A percentile compares a stretch with the other conserved stretches of the same genome.
phyloP scores from a whole-genome alignment of 2,888 invertebrate genomes.

The Cataglyphis albicans region DNA sequence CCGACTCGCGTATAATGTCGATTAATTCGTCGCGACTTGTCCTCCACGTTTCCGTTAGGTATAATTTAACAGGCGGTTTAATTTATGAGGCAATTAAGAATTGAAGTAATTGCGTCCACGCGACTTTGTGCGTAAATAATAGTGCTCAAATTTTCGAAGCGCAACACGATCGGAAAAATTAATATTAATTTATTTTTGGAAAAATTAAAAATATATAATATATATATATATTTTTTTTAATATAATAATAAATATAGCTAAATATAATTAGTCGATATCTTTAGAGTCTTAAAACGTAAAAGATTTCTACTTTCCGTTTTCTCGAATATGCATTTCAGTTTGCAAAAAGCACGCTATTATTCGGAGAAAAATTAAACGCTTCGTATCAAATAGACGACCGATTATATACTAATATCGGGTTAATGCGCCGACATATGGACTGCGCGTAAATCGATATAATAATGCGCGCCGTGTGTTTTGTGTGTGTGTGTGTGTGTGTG shows the following conservation, averaged over 20 bases:
- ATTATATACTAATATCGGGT: neutral
- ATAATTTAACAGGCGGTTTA: slow-evolving; percentile 18
- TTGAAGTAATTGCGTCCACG: slow-evolving; percentile 14
- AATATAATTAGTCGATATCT: too few relatives aligned
- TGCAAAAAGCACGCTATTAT: neutral
- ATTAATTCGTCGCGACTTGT: slow-evolving; percentile 25
- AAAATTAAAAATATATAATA: too few relatives aligned
- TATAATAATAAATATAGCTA: neutral
- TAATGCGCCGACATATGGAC: neutral
- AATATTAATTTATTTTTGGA: neutral
- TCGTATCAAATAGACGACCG: neutral
- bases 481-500: too few relatives aligned
- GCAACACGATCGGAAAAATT: neutral
- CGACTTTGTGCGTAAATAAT: neutral
- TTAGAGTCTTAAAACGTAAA: neutral
- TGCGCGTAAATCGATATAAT: neutral
- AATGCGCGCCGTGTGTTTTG: neutral
- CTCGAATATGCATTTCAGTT: neutral
- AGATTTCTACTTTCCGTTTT: neutral
- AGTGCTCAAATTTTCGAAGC: slow-evolving; percentile 1
- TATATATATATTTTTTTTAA: too few relatives aligned
- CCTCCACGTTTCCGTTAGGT: slow-evolving; percentile 34
- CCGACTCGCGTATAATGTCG: neutral
- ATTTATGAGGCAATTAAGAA: slow-evolving; percentile 44
- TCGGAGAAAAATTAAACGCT: slow-evolving; percentile 12